Evolutionary conservation across 2,888 invertebrate species (phyloP).

Genomic region (Nephrocerus scutellatus): DNA sequence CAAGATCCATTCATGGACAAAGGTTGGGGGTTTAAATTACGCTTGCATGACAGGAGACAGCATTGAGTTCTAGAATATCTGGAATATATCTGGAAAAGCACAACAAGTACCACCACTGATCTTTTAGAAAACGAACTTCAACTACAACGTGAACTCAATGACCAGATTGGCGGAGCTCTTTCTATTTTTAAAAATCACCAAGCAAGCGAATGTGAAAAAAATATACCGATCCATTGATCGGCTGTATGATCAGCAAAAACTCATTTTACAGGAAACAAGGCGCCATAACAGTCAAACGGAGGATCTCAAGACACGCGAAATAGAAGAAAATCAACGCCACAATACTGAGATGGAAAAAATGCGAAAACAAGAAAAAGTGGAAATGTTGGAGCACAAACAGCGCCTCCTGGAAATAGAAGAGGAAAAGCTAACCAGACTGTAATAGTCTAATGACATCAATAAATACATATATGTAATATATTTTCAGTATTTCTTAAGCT

Average conservation of each 20-base stretch:
- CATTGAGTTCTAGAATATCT: too few relatives aligned
- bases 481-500: too few relatives aligned
- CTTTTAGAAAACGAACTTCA: slow-evolving; percentile 1
- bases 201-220: not conserved
- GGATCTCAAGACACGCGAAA: slow-evolving; percentile 1
- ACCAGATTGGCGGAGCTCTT: not conserved
- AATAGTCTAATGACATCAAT: too few relatives aligned
- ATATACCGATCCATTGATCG: slow-evolving; percentile 5
- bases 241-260: slow-evolving; percentile 3
- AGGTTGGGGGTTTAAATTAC: too few relatives aligned
- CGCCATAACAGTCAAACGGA: slow-evolving; percentile 4
- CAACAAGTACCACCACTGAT: not conserved
- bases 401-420: slow-evolving; percentile 5
- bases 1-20: too few relatives aligned
- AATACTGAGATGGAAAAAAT: slow-evolving; percentile 6
- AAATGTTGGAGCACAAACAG: slow-evolving; percentile 2
- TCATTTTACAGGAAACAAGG: slow-evolving; percentile 1
- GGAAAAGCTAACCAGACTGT: not conserved
- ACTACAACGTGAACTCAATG: slow-evolving; percentile 2
- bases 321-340: slow-evolving; percentile 3
- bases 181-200: slow-evolving; percentile 1
- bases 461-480: too few relatives aligned
- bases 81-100: too few relatives aligned
- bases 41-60: too few relatives aligned
- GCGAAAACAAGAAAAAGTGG: slow-evolving; percentile 1